Conservation (phyloP, 2,888 invertebrate genomes). For the Agrotis ipsilon region DNA sequence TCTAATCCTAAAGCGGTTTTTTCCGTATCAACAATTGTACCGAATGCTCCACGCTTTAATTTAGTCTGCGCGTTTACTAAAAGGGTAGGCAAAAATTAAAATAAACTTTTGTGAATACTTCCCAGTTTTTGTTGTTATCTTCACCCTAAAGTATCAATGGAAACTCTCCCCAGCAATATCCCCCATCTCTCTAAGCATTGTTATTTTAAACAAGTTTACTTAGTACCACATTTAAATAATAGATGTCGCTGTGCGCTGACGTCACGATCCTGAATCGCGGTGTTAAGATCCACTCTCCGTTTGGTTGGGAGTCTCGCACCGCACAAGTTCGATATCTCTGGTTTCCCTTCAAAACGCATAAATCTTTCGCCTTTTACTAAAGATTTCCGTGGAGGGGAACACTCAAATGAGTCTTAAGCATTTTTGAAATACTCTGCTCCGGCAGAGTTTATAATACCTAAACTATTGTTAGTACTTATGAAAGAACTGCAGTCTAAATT, state of each 20-base stretch:
- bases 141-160: neutral
- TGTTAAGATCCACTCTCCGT: no score
- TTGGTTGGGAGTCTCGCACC: no score
- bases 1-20: neutral
- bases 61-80: neutral
- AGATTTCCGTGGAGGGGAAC: slow-evolving; percentile 95
- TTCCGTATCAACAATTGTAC: neutral
- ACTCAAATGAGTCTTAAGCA: slow-evolving; percentile 92
- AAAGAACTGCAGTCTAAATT: no score
- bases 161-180: neutral
- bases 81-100: neutral
- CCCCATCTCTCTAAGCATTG: neutral
- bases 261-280: no score
- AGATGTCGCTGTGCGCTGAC: slow-evolving; percentile 24
- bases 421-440: slow-evolving; percentile 35
- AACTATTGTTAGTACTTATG: no score
- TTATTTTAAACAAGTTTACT: neutral
- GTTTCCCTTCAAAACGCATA: slow-evolving; percentile 74
- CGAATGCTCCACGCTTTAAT: neutral
- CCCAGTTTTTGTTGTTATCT: neutral
- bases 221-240: slow-evolving; percentile 14
- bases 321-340: no score
- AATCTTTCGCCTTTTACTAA: slow-evolving; percentile 96
- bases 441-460: slow-evolving; percentile 30
- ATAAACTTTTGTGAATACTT: neutral